Evolutionary conservation across 2,888 invertebrate genomes (phyloP).

Genomic region (Lepidochrysops patricia): DNA sequence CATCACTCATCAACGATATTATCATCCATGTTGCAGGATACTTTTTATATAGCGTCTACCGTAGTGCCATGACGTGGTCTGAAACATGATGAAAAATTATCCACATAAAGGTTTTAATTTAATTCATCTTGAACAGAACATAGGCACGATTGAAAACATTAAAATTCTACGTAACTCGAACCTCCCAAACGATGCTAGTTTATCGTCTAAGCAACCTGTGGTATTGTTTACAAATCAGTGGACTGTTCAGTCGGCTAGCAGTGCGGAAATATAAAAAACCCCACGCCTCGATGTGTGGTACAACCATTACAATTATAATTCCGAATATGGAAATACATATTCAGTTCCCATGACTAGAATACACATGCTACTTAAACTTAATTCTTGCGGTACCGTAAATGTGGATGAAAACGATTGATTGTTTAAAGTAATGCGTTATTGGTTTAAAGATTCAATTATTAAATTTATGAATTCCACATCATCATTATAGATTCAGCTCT

Average conservation of each 20-base stretch:
- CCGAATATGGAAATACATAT: constrained; percentile 48
- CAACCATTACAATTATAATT: constrained; percentile 41
- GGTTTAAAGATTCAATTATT: background rate
- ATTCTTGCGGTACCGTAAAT: background rate
- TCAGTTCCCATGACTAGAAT: constrained; percentile 67
- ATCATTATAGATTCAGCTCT: no score
- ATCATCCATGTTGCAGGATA: background rate
- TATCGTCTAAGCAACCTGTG: constrained; percentile 13
- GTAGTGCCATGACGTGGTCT: background rate
- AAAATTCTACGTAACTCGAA: background rate
- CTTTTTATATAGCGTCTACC: background rate
- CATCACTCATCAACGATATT: background rate
- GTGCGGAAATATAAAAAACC: constrained; percentile 45
- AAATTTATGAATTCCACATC: no score
- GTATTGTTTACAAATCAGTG: constrained; percentile 26
- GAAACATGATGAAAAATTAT: background rate
- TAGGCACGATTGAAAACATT: background rate
- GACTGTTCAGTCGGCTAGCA: constrained; percentile 24
- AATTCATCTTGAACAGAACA: background rate
- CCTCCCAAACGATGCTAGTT: background rate
- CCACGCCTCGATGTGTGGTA: constrained; percentile 44
- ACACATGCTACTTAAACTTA: constrained; percentile 10
- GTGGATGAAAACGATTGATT: background rate
- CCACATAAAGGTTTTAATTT: no score
- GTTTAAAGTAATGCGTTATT: no score